Evolutionary conservation across 2,888 invertebrate species (phyloP).

Genomic region (Lithophane socia): DNA sequence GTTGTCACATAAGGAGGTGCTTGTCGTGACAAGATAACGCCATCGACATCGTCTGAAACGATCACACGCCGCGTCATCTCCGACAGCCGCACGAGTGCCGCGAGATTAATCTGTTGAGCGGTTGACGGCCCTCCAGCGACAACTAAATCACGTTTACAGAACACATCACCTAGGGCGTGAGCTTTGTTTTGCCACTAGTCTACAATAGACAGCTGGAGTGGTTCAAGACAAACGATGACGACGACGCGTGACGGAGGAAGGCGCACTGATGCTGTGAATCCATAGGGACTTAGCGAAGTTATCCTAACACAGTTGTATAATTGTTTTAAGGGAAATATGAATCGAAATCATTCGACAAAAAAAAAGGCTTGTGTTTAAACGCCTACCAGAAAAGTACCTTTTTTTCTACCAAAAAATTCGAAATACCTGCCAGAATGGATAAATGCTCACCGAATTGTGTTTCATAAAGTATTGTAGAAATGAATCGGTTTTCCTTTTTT

Average conservation of each 20-base stretch:
- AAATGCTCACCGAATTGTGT: too few relatives aligned
- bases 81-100: constrained; percentile 19
- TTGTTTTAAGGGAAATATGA: background rate
- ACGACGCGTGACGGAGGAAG: background rate
- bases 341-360: background rate
- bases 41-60: constrained; percentile 46
- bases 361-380: too few relatives aligned
- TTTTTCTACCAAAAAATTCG: too few relatives aligned
- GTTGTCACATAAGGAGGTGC: constrained; percentile 41
- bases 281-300: background rate
- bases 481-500: too few relatives aligned
- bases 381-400: too few relatives aligned
- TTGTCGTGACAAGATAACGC: constrained; percentile 62
- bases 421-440: too few relatives aligned
- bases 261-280: background rate
- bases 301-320: background rate
- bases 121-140: constrained; percentile 10
- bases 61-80: constrained; percentile 16
- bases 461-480: too few relatives aligned
- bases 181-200: background rate
- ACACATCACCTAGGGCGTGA: background rate
- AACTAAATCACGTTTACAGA: constrained; percentile 16
- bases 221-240: background rate
- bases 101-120: constrained; percentile 29
- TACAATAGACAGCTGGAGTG: background rate